Base-by-base conservation (phyloP, 2,113 vertebrate genomes). In the Echinops telfairi region DNA sequence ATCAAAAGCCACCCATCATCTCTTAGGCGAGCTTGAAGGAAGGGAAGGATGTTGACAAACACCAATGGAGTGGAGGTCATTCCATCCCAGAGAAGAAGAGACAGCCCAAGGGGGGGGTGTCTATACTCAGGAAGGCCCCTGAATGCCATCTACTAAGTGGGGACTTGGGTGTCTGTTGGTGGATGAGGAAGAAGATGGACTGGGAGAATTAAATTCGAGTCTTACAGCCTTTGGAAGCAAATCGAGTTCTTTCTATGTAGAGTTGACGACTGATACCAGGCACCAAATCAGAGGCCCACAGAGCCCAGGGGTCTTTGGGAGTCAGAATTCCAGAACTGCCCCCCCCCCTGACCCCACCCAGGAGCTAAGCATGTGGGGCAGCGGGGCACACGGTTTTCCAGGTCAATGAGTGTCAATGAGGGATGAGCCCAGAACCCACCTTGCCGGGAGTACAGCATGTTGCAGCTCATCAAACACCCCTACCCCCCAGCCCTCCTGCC, bases 61-160 rank as follows among this genome's bases (percentile, higher is more conserved):
- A 6, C n/a, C n/a, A 11, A 10, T 0, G 38, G 1, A 53, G 6
- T 9, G 7, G 36, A 78, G 47, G 58, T 38, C 66, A 10, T 15
- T 22, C 66, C 83, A 16, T n/a, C 62, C 64, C 64, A 25, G 43
- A 27, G 19, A 31, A 14, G 14, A 25, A 25, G 43, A 33, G 31
- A 16, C 16, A 29, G 19, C 38, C 2, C 16, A 1, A 5, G 22
- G 6, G 2, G 87, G 73, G 25, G 47, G 47, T n/a, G 47, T 14
- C 9, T 53, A 9, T 53, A 14, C 12, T 53, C 47, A 8, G 47
- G 47, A 53, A 53, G 5, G 70, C 0, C 62, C 6, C 0, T 0
- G 6, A 40, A 1, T 19, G 15, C 58, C 11, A 1, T 1, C 4
- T 5, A 6, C 12, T 4, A 16, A 29, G 25, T 8, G 15, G 36